A percentile compares a stretch with the other conserved stretches of the same genome.
Conservation (phyloP, 2,888 invertebrate genomes). For the Eupithecia pulchellata region DNA sequence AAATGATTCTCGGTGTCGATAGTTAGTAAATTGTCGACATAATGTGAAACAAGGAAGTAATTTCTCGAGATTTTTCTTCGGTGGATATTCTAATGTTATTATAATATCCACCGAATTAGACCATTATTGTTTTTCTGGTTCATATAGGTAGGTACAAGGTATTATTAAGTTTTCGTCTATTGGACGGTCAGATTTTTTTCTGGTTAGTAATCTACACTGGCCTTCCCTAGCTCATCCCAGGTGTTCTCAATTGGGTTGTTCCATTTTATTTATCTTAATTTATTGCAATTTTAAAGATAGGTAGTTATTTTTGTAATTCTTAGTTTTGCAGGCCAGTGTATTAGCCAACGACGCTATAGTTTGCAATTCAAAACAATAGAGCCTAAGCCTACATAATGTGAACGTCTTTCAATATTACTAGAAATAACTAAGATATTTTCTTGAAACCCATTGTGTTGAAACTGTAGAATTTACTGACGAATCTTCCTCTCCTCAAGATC, state of each 20-base stretch:
- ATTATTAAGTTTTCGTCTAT: neutral
- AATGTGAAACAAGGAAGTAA: neutral
- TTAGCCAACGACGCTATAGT: neutral
- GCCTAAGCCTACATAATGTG: neutral
- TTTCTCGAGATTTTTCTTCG: neutral
- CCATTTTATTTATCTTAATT: too few relatives aligned
- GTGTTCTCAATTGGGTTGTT: too few relatives aligned
- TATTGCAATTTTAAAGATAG: too few relatives aligned
- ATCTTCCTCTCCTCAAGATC: constrained; percentile 48
- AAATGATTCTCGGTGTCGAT: neutral
- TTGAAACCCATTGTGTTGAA: too few relatives aligned
- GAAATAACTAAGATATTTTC: neutral
- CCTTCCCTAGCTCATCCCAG: too few relatives aligned
- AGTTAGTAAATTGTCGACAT: neutral
- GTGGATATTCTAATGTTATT: neutral
- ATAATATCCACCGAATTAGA: too few relatives aligned
- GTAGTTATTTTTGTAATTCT: too few relatives aligned
- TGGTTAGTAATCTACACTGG: neutral
- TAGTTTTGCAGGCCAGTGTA: too few relatives aligned
- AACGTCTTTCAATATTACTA: neutral
- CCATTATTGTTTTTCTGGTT: neutral
- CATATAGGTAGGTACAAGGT: neutral
- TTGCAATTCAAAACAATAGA: neutral
- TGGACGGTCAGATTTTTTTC: neutral
- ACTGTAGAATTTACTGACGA: neutral